Base-by-base conservation (phyloP, 2,113 vertebrate species). In the Garra rufa region DNA sequence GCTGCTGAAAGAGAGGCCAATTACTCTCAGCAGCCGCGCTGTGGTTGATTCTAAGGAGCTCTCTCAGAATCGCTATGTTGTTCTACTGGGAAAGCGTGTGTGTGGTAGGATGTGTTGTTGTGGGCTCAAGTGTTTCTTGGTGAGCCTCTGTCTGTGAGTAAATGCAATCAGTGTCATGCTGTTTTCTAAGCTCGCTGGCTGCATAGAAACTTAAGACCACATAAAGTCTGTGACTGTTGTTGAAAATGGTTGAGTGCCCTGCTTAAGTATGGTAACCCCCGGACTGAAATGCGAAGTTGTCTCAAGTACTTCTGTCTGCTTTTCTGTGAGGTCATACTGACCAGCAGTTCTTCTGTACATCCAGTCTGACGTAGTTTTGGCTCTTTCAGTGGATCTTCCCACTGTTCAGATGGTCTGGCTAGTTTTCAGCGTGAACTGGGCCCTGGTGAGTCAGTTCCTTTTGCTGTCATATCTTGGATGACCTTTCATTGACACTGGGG, bases 31-130 rank as follows among this genome's bases (percentile, higher is more conserved):
- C 87, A 85, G 88, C 84, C 55, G 19, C 81, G 48, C 76, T 90
- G 89, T 63, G 76, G 86, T 87, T 90, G 55, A 83, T 83, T 86
- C 83, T 92, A 90, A 91, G 90, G 88, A 91, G 89, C 90, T 85
- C 87, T 30, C 34, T 77, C 69, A 86, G 85, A 59, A 75, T 9
- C 6, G 34, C 69, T 71, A 59, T 76, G 75, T 43, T 71, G n/a
- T 59, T 71, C 76, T 85, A 48, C 28, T 8, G 21, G 10, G 43
- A 44, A n/a, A 70, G 63, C 48, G 77, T 84, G 76, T 59, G 76
- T 41, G 24, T 70, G 8, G 30, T 26, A 48, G 69, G 21, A 46
- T 34, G 73, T 65, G 82, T 63, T 34, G 57, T 76, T 13, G 83
- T 73, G 57, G 19, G 74, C 57, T 59, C 76, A 52, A 83, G 26